These are phyloP conservation scores for Rhagonycha fulva DNA, from an alignment of 2,888 invertebrate genomes.

Conservation along the genomic window DNA sequence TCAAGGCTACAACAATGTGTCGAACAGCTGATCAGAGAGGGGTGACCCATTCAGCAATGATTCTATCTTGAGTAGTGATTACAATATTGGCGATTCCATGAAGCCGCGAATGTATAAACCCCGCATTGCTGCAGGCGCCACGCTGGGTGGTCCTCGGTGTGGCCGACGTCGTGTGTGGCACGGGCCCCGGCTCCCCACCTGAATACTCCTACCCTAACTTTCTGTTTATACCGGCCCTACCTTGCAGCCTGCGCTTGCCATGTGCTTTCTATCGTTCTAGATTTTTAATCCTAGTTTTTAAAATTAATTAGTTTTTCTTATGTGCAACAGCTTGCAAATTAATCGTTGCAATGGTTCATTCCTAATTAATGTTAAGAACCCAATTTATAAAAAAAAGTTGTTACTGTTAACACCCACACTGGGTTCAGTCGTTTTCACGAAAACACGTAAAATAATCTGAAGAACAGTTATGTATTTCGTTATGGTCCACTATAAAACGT, in stretches of 20 bases:
- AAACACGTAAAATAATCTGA: background rate
- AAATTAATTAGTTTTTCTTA: background rate
- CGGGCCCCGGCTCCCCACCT: conserved; percentile 35
- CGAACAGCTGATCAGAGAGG: conserved; percentile 41
- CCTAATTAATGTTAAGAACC: background rate
- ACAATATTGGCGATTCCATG: conserved; percentile 47
- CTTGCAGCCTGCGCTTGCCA: conserved; percentile 37
- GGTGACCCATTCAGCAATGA: conserved; percentile 41
- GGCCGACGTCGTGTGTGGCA: conserved; percentile 57
- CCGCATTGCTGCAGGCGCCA: conserved; percentile 41
- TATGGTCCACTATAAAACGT: background rate
- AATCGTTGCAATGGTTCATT: background rate
- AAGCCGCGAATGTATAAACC: conserved; percentile 40
- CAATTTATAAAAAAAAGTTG: background rate
- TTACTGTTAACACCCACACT: background rate
- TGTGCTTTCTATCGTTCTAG: conserved; percentile 33
- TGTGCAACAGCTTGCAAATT: background rate
- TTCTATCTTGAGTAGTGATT: conserved; percentile 45
- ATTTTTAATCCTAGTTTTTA: conserved; percentile 16
- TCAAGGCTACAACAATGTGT: conserved; percentile 39
- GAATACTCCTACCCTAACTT: conserved; percentile 38
- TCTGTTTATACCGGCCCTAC: conserved; percentile 36
- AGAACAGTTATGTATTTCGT: background rate
- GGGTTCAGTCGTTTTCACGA: background rate
- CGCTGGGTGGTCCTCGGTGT: conserved; percentile 55